Conservation (phyloP, 2,888 invertebrate genomes). For the Gnatocerus cornutus region DNA sequence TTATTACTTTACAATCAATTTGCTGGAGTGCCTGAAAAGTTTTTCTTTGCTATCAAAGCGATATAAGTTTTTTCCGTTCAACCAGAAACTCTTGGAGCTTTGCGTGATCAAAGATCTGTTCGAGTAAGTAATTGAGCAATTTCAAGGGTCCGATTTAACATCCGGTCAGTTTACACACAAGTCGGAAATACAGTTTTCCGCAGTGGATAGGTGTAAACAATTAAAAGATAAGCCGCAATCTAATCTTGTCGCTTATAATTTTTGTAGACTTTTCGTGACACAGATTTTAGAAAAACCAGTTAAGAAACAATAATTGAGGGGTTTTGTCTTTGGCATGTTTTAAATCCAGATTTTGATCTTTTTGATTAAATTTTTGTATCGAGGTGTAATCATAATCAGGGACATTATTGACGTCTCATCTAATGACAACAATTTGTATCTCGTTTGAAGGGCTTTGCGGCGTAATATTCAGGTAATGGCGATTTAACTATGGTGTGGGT, state of each 20-base stretch:
- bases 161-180: constrained; percentile 26
- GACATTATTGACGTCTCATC: too few relatives aligned
- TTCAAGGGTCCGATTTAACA: constrained; percentile 44
- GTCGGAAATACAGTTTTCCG: constrained; percentile 24
- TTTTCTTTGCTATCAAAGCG: constrained; percentile 31
- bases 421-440: not conserved
- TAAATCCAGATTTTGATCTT: too few relatives aligned
- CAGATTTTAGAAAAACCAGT: not conserved
- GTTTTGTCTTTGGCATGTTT: too few relatives aligned
- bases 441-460: constrained; percentile 2
- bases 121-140: constrained; percentile 45
- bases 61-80: constrained; percentile 22
- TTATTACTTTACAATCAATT: constrained; percentile 23
- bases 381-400: too few relatives aligned
- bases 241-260: constrained; percentile 6
- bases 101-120: constrained; percentile 45
- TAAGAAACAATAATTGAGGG: too few relatives aligned
- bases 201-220: constrained; percentile 21
- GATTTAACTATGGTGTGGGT: constrained; percentile 2
- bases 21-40: constrained; percentile 27
- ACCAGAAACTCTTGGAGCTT: constrained; percentile 28
- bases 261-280: not conserved
- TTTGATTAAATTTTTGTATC: not conserved
- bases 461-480: not conserved
- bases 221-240: constrained; percentile 11